phyloP scores from a whole-genome alignment of 2,888 invertebrate species.

The Apotomis turbidana region DNA sequence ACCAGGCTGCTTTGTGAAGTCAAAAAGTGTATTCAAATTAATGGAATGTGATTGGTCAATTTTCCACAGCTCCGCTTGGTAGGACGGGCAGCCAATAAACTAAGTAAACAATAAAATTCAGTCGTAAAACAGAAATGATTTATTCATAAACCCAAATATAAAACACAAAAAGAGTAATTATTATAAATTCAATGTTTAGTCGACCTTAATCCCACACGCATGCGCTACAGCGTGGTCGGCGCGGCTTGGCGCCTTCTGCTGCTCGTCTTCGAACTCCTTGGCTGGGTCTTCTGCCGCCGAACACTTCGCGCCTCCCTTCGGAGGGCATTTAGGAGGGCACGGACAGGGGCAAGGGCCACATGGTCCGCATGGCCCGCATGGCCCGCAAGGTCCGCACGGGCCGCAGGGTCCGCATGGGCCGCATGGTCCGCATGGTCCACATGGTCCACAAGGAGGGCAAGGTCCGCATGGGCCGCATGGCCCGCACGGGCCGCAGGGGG shows the following conservation, averaged over 20 bases:
- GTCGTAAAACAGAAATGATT: not conserved
- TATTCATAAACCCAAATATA: conserved; percentile 11
- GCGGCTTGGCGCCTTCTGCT: not conserved
- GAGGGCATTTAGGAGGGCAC: conserved; percentile 39
- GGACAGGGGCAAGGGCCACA: conserved; percentile 53
- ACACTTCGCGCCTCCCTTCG: conserved; percentile 46
- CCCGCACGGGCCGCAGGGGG: conserved; percentile 46
- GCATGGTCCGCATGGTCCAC: conserved; percentile 50
- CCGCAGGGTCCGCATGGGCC: conserved; percentile 54
- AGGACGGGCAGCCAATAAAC: too few species aligned
- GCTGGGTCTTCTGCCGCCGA: conserved; percentile 43
- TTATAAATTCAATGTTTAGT: not conserved
- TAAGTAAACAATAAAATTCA: not conserved
- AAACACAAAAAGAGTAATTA: conserved; percentile 9
- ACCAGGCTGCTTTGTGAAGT: too few species aligned
- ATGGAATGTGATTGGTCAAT: too few species aligned
- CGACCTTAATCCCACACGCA: conserved; percentile 12
- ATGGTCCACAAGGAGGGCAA: conserved; percentile 51
- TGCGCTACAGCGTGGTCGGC: not conserved
- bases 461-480: conserved; percentile 64
- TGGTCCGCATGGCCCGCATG: too few species aligned
- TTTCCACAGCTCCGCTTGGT: too few species aligned
- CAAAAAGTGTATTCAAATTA: too few species aligned
- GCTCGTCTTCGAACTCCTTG: conserved; percentile 42
- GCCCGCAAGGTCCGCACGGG: conserved; percentile 51